Evolutionary conservation across 2,113 vertebrate species (phyloP), one percentile per base, ranked within the genome.

Genomic region (Callocephalon fimbriatum): DNA sequence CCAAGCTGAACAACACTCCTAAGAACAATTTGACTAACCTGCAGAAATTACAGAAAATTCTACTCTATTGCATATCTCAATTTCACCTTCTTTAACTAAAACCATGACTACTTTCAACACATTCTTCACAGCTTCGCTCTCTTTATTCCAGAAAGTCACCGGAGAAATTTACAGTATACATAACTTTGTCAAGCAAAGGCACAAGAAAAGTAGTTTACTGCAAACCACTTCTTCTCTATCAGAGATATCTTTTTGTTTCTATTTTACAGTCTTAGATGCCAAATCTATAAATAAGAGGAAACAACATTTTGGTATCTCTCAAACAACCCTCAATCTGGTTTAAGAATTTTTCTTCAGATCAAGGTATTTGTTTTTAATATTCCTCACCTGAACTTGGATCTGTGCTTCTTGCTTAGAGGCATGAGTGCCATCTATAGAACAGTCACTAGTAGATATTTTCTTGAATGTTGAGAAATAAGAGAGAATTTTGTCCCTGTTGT

Each of bases 391-490:
- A 79, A 92, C n/a, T 92, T 83, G 56, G 44, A 67, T 88, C 73
- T 72, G n/a, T 86, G 80, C 32, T 66, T 90, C 37, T 20, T 93
- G 95, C 84, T 72, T 73, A 97, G 90, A 97, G 96, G 72, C 91
- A 18, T 85, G 97, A 98, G 96, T 95, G 96, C 98, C 97, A 96
- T 94, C 98, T 98, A 95, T 95, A 63, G 97, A 96, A 91, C 51
- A 95, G 48, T 71, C 23, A 79, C 95, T 94, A 95, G 66, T 42
- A 53, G 56, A 27, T 67, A 58, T 90, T 73, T 90, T 71, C 67
- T 91, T 66, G 62, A 58, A 42, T 38, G 48, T 48, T 35, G 48
- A 83, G 68, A 86, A 68, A 77, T 45, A 71, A 51, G 40, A 2
- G 17, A 50, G 16, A 66, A 14, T 76, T 90, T 81, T 94, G 48